These are phyloP conservation scores for Gephyroberyx darwinii DNA, from an alignment of 2,797 vertebrate species.

Conservation along the genomic window DNA sequence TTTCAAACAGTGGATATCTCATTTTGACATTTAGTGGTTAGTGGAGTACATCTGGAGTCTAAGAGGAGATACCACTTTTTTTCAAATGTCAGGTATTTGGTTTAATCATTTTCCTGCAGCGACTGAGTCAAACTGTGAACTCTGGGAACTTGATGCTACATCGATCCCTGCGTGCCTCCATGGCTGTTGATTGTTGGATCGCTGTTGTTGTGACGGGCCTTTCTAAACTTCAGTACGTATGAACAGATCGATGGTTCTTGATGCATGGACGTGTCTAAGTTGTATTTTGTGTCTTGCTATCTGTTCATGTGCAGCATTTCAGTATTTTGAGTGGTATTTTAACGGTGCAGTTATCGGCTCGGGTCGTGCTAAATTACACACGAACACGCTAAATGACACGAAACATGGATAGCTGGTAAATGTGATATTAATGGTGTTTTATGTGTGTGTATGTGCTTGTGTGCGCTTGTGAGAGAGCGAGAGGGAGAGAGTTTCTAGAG, in stretches of 20 bases:
- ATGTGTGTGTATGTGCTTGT: background rate
- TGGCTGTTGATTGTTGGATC: background rate
- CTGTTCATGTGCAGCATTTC: background rate
- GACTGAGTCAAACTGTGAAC: background rate
- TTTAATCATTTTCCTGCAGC: background rate
- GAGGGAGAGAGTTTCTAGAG: background rate
- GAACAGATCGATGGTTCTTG: constrained; percentile 28
- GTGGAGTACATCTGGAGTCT: no score
- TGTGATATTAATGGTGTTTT: background rate
- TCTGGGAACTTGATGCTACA: background rate
- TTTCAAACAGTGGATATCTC: no score
- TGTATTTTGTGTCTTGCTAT: no score
- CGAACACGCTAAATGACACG: background rate
- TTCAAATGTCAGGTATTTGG: no score
- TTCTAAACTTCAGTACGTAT: constrained; percentile 17
- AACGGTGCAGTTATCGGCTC: background rate
- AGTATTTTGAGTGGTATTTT: constrained; percentile 6
- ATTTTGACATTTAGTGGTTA: no score
- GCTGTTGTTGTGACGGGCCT: constrained; percentile 14
- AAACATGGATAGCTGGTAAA: constrained; percentile 4
- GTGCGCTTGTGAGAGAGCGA: background rate
- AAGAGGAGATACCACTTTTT: no score
- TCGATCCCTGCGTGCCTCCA: background rate
- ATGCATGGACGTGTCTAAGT: background rate
- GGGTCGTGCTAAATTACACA: background rate